Evolutionary conservation across 2,888 invertebrate genomes (phyloP).

Genomic region (Pomacea canaliculata): DNA sequence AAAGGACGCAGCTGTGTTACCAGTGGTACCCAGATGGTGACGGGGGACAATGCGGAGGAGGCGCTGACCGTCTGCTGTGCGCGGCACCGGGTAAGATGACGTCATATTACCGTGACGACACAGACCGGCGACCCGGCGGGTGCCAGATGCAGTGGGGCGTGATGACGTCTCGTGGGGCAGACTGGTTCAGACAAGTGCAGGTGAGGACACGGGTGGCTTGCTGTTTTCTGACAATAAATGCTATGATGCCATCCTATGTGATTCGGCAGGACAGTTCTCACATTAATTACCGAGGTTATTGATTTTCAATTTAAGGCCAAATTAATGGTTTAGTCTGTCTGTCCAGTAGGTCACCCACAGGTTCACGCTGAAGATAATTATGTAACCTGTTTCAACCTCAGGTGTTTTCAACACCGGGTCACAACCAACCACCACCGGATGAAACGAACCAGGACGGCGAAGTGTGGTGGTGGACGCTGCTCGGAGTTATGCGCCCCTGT

Average conservation of each 20-base stretch:
- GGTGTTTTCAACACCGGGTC: too few species aligned
- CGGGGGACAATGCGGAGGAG: constrained; percentile 36
- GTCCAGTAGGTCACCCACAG: too few species aligned
- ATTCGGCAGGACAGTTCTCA: too few species aligned
- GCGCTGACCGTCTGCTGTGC: constrained; percentile 31
- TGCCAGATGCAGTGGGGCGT: constrained; percentile 37
- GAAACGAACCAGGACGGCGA: too few species aligned
- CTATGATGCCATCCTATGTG: background rate
- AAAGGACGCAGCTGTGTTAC: constrained; percentile 31
- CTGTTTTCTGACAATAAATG: constrained; percentile 11
- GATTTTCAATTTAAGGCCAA: too few species aligned
- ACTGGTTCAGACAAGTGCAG: constrained; percentile 32
- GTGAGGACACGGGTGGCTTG: constrained; percentile 29
- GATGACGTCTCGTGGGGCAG: constrained; percentile 6
- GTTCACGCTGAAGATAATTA: background rate
- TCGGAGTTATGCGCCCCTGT: constrained; percentile 24
- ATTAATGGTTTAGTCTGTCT: too few species aligned
- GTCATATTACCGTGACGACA: constrained; percentile 32
- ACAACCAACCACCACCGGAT: too few species aligned
- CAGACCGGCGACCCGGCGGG: constrained; percentile 30
- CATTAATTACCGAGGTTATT: too few species aligned
- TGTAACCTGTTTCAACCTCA: background rate
- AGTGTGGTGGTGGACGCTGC: constrained; percentile 37
- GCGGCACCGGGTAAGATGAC: constrained; percentile 29
- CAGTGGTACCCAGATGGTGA: constrained; percentile 33